Evolutionary conservation across 2,888 invertebrate genomes (phyloP), one percentile per base, ranked within the genome.

Genomic region (Caenorhabditis panamensis): DNA sequence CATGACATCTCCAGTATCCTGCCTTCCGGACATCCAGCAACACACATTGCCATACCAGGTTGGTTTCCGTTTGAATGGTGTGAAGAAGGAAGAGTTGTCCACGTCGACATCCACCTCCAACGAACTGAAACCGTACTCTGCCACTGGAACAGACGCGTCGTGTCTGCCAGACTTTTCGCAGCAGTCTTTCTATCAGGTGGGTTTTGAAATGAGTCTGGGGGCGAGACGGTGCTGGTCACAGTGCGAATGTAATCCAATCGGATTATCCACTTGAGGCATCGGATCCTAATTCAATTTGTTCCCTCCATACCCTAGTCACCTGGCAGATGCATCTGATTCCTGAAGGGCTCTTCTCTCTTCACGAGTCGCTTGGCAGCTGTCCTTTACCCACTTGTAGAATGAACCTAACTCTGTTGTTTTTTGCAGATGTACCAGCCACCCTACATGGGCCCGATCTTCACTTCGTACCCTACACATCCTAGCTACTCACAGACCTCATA

Each of bases 151-250:
- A 31, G 68, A 69, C 16, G 28, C 31, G 4, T 22, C 64, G 3
- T 80, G 80, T 58, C 41, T 81, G 18, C 82, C 82, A 1, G 84
- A 84, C 18, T 49, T 84, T 26, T 22, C 67, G 24, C 76, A 56
- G 26, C 64, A 62, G 41, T 2, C 77, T 16, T 77, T 81, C 68
- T 75, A 81, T 71, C 81, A 67, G 77, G 81, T 81, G 58, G 36
- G 79, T 63, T 24, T 44, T 37, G 11, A 22, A 24, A 24, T 53
- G 51, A 53, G 24, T 53, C 24, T 13, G 22, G 20, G 49, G 18
- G 8, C 20, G 18, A 8, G 24, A 22, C 22, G 6, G n/a, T 13
- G 36, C 36, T 36, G 6, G 5, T 11, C 11, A 5, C 36, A 11
- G 28, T 16, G 18, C 24, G 44, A 44, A 41, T 28, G 63, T 79